Percentiles rank a stretch among this genome's conserved stretches.
phyloP scores from a whole-genome alignment of 2,888 invertebrate genomes.

The Spisula solida region DNA sequence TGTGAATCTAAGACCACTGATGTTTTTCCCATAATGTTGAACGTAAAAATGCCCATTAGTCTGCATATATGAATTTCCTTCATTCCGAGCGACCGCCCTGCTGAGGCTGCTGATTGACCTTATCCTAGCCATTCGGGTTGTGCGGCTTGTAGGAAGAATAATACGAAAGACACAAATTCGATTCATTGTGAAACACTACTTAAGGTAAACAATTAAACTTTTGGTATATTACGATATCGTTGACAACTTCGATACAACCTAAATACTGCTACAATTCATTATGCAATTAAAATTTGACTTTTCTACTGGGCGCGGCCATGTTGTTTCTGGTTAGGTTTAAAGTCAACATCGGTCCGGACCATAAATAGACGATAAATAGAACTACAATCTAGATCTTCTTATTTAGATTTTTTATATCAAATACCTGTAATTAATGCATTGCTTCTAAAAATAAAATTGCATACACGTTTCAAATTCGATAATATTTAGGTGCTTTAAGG shows the following conservation, averaged over 20 bases:
- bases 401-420: too few species aligned
- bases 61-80: neutral
- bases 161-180: neutral
- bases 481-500: too few species aligned
- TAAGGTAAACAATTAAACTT: neutral
- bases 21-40: neutral
- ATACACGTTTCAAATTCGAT: too few species aligned
- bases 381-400: too few species aligned
- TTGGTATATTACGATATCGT: neutral
- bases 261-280: neutral
- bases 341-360: neutral
- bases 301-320: slow-evolving; percentile 24
- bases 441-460: too few species aligned
- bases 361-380: too few species aligned
- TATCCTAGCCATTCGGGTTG: neutral
- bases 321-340: neutral
- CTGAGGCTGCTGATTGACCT: neutral
- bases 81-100: neutral
- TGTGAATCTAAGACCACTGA: neutral
- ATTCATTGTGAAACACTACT: neutral
- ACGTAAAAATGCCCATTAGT: neutral
- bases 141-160: neutral
- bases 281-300: neutral
- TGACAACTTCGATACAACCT: neutral
- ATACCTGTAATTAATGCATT: too few species aligned